These are phyloP conservation scores for Lithophane socia DNA, from an alignment of 2,888 invertebrate genomes.

Conservation along the genomic window DNA sequence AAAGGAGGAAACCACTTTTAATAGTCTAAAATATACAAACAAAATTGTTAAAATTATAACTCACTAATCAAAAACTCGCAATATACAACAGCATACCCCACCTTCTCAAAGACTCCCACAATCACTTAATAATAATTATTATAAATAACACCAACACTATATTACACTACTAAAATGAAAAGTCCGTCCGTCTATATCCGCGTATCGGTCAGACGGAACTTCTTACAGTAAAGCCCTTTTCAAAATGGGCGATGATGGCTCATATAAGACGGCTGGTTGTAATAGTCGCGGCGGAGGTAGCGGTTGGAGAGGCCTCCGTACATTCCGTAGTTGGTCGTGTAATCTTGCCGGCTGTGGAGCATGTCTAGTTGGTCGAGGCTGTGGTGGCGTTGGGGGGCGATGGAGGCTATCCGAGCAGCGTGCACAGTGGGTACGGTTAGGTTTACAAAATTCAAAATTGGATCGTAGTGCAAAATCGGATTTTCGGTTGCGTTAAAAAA, in stretches of 20 bases:
- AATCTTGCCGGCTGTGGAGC: conserved; percentile 84
- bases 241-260: conserved; percentile 88
- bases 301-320: conserved; percentile 76
- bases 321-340: conserved; percentile 80
- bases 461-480: not conserved
- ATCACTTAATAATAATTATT: conserved; percentile 68
- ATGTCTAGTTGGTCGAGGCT: conserved; percentile 88
- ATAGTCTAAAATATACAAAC: not conserved
- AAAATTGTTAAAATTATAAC: not conserved
- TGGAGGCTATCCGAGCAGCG: conserved; percentile 81
- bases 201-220: conserved; percentile 87
- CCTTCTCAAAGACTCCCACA: conserved; percentile 67
- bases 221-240: conserved; percentile 89
- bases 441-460: conserved; percentile 2
- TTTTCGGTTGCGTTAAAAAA: not conserved
- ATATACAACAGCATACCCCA: conserved; percentile 52
- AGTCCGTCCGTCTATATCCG: conserved; percentile 85
- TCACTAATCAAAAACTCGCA: conserved; percentile 30
- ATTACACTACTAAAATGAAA: conserved; percentile 77
- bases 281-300: conserved; percentile 82
- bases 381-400: conserved; percentile 85
- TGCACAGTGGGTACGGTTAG: conserved; percentile 73
- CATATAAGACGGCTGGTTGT: conserved; percentile 83
- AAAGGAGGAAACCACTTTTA: not conserved
- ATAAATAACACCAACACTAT: conserved; percentile 69